Base-by-base conservation (phyloP, 2,888 invertebrate species). In the Graphium colonna region DNA sequence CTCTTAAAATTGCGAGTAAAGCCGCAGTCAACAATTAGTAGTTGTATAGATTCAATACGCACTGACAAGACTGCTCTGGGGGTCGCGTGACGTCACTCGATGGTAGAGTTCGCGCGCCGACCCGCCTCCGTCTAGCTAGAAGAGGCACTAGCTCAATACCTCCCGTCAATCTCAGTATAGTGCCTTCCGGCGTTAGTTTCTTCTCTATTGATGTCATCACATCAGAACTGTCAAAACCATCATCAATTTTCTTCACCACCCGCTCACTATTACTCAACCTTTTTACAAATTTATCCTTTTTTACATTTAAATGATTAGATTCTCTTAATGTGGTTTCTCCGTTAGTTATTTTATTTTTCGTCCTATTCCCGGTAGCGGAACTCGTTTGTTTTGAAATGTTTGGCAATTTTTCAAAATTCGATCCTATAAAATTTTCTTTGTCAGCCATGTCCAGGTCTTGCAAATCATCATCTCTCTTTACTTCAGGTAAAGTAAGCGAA, bases 141-240 rank as follows among this genome's bases (percentile, higher is more conserved):
- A 96, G 81, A 1, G 95, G 94, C 51, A 95, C 95, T 68, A 96
- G 84, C 79, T 95, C 95, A 46, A 94, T 91, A 16, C 95, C 95
- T 15, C 93, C 93, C 1, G 92, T 93, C 57, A 90, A 69, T 56
- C 79, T 74, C 15, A 88, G 60, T 49, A 90, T 82, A 13, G 76
- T 67, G 9, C 74, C 72, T 57, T 89, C 90, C 13, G 90, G 87
- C 2, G 89, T 90, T 12, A 63, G 64, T 46, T 85, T 82, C 56
- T 79, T 80, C 43, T 77, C 75, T 16, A 52, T 60, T 12, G 52
- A 55, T 51, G 56, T 62, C 1, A 55, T 60, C 28, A 33, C 49
- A 5, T 47, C 62, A 12, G 60, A 63, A 4, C 72, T 69, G 12
- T 55, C 39, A 36, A 63, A 67, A 39, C 71, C 69, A 18, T 81